phyloP scores from a whole-genome alignment of 2,797 vertebrate species.

The Potorous gilbertii region DNA sequence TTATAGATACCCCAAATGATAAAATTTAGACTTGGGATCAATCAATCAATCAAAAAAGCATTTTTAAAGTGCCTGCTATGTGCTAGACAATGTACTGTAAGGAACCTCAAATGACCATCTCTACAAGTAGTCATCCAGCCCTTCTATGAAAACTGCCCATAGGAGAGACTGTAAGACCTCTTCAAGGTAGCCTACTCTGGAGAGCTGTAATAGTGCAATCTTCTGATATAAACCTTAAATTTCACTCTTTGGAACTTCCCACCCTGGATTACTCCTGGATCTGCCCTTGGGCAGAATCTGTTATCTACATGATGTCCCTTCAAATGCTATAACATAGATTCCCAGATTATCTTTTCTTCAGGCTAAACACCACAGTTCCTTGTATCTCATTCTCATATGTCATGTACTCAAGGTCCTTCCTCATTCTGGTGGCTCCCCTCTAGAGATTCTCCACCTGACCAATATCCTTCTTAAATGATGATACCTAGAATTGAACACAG shows the following conservation, averaged over 20 bases:
- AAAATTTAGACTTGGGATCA: background rate
- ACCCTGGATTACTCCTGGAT: background rate
- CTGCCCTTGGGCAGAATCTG: background rate
- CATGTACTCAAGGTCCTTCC: too few relatives aligned
- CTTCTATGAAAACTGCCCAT: background rate
- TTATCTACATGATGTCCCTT: background rate
- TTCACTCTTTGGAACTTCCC: background rate
- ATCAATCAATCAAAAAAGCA: background rate
- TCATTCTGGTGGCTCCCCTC: background rate
- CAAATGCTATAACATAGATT: background rate
- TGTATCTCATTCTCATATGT: background rate
- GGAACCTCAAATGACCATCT: background rate
- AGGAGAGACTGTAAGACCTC: background rate
- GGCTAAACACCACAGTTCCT: background rate
- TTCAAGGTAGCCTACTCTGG: background rate
- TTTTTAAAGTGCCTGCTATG: background rate
- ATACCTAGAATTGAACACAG: background rate
- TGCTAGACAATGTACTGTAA: background rate
- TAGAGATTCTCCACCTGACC: background rate
- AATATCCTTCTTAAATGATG: background rate
- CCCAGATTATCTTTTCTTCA: background rate
- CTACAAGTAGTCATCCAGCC: background rate
- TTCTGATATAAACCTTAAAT: background rate
- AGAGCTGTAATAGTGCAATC: background rate
- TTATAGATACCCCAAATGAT: background rate